Evolutionary conservation across 2,797 vertebrate genomes (phyloP).

Genomic region (Urocyon cinereoargenteus): DNA sequence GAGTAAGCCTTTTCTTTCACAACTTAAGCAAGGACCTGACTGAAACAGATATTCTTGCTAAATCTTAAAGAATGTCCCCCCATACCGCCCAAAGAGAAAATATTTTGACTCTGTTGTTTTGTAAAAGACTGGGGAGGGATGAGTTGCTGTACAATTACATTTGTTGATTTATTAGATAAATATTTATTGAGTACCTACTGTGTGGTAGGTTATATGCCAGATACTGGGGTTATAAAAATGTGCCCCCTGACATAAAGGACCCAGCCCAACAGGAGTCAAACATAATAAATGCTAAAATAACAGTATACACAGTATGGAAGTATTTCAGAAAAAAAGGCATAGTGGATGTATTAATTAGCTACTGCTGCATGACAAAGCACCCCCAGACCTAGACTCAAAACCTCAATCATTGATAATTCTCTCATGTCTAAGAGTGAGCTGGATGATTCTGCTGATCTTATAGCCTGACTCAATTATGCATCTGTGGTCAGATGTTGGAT

Average conservation of each 20-base stretch:
- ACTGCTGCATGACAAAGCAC: not conserved
- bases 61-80: slow-evolving; percentile 22
- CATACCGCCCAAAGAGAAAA: not conserved
- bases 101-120: slow-evolving; percentile 27
- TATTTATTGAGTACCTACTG: not conserved
- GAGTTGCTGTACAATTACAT: not conserved
- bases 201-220: not conserved
- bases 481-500: not conserved
- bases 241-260: not conserved
- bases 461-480: not conserved
- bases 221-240: not conserved
- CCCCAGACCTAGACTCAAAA: not conserved
- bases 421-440: not conserved
- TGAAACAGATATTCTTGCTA: slow-evolving; percentile 46
- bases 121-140: not conserved
- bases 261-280: not conserved
- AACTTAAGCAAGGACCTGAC: slow-evolving; percentile 4
- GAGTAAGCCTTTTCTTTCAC: slow-evolving; percentile 27
- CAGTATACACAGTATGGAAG: not conserved
- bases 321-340: slow-evolving; percentile 27
- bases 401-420: not conserved
- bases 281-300: not conserved
- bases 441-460: not conserved
- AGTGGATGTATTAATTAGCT: not conserved
- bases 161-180: slow-evolving; percentile 37